Percentiles rank a stretch among this genome's conserved stretches.
Conservation (phyloP, 2,888 invertebrate genomes). For the Megastigmus dorsalis region DNA sequence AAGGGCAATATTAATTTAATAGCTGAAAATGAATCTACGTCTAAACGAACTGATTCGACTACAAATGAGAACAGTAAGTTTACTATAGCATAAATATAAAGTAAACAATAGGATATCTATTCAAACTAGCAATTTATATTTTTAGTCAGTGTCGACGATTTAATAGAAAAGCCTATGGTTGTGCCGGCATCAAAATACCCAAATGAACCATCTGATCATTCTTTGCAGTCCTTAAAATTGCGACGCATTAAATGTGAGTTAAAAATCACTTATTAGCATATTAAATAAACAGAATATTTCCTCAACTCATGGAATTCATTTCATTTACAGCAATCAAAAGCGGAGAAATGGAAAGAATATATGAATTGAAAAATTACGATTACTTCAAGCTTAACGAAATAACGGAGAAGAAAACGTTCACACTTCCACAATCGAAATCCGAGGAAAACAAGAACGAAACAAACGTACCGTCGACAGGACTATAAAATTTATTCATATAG, state of each 20-base stretch:
- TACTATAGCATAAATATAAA: too few relatives aligned
- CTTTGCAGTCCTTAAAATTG: neutral
- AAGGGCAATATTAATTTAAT: too few relatives aligned
- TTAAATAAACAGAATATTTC: neutral
- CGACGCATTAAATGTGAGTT: slow-evolving; percentile 30
- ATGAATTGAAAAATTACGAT: slow-evolving; percentile 66
- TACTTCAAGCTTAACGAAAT: slow-evolving; percentile 58
- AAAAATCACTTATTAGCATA: neutral
- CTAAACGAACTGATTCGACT: too few relatives aligned
- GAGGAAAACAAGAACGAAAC: too few relatives aligned
- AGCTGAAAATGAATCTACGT: too few relatives aligned
- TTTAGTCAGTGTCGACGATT: neutral
- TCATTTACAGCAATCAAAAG: slow-evolving; percentile 47
- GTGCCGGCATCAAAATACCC: neutral
- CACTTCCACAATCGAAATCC: too few relatives aligned
- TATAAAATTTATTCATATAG: neutral
- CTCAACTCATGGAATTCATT: neutral
- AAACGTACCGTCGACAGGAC: too few relatives aligned
- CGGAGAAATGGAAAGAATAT: slow-evolving; percentile 58
- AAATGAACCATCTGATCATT: neutral
- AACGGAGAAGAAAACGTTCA: slow-evolving; percentile 24
- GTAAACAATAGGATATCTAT: too few relatives aligned
- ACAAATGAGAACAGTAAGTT: too few relatives aligned
- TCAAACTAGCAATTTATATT: too few relatives aligned
- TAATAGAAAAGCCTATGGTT: slow-evolving; percentile 24